Conservation (phyloP, 2,888 invertebrate genomes). For the Rhagonycha fulva region DNA sequence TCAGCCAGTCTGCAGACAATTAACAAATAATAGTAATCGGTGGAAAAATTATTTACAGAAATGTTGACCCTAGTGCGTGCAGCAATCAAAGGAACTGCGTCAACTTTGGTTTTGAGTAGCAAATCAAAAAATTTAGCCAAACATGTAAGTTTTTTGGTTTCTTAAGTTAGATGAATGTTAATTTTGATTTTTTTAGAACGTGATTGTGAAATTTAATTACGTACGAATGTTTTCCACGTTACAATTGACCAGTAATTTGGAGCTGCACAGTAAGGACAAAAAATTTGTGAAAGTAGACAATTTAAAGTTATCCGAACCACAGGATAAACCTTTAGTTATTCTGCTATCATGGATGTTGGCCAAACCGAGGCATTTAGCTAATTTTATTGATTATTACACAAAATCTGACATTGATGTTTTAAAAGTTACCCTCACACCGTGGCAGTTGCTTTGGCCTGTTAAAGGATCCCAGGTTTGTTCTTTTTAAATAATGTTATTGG, state of each 20-base stretch:
- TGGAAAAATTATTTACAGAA: neutral
- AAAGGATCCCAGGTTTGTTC: constrained; percentile 72
- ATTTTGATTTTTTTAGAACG: neutral
- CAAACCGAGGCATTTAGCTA: constrained; percentile 79
- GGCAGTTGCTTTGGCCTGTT: constrained; percentile 84
- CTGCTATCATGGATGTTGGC: constrained; percentile 86
- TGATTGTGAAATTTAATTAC: neutral
- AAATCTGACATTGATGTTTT: constrained; percentile 86
- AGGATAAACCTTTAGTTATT: constrained; percentile 74
- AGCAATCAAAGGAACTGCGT: neutral
- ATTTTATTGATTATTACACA: constrained; percentile 81
- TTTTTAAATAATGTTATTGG: neutral
- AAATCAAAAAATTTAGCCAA: neutral
- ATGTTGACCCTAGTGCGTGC: neutral
- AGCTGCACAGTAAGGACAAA: constrained; percentile 47
- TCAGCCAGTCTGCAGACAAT: neutral
- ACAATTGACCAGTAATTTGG: constrained; percentile 50
- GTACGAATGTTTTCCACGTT: constrained; percentile 40
- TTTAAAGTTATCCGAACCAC: constrained; percentile 59
- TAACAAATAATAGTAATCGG: neutral
- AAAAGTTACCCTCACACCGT: constrained; percentile 77
- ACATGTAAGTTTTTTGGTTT: neutral
- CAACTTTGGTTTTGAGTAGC: neutral
- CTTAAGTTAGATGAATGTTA: neutral
- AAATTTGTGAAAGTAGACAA: constrained; percentile 41